Base-by-base conservation (phyloP, 1,140 invertebrate genomes). In the Dreissena rostriformis region DNA sequence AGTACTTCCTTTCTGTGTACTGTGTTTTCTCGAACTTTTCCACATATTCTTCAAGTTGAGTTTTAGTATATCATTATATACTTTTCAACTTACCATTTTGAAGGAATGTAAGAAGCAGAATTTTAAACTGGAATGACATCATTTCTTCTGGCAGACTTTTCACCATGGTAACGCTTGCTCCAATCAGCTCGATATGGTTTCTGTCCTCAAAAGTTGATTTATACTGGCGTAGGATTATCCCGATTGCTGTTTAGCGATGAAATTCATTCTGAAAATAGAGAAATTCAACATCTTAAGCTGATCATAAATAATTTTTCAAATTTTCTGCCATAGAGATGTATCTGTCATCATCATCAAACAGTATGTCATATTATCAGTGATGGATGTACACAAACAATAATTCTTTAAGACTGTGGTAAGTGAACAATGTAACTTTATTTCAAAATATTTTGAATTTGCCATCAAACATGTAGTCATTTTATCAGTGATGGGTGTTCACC, bases 51-150 rank as follows among this genome's bases (percentile, higher is more conserved):
- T 4, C 57, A 61, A n/a, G 6, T 61, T 24, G 17, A n/a, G 57
- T 61, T 61, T 4, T 61, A 61, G 6, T 61, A 61, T n/a, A 19
- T 6, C 4, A 5, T 61, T 6, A n/a, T 61, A 11, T n/a, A 6
- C 39, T 39, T 8, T 39, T 39, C 39, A 39, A 61, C 57, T n/a
- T 61, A 61, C 57, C 57, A n/a, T 19, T 61, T 61, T 11, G 57
- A 61, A 61, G 57, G 57, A 61, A 61, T 61, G 57, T 61, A 61
- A 61, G 17, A 61, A 61, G 57, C 6, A 61, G 17, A 61, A 61
- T n/a, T n/a, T 19, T 24, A n/a, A 24, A 61, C 17, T n/a, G 17
- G 57, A 61, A 24, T 19, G 17, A n/a, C 57, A n/a, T 24, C 57
- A 61, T 61, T 61, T 19, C 17, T 24, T 61, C 57, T n/a, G 12